Evolutionary conservation across 2,113 vertebrate species (phyloP), one percentile per base, ranked within the genome.

Genomic region (Pungitius pungitius): DNA sequence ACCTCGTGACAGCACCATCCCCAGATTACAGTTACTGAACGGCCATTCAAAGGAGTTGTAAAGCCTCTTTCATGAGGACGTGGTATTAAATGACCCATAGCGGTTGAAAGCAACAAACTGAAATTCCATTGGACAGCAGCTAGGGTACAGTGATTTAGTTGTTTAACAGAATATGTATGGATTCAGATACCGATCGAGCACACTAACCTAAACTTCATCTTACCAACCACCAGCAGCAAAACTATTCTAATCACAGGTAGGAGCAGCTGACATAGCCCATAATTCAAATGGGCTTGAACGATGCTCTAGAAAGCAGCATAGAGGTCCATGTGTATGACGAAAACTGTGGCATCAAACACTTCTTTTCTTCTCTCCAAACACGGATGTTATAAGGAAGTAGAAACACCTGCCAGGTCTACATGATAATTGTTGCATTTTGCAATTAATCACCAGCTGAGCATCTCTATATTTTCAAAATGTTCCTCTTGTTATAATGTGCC

Each of bases 271-370:
- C 70, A 63, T n/a, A n/a, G n/a, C n/a, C n/a, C n/a, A 33, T 62
- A 83, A 87, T 83, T 83, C 65, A 83, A 81, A 80, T 59, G 51
- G 60, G 55, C 27, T 30, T 39, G 62, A 77, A 83, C 75, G 80
- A 78, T 40, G 52, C 66, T 82, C 63, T 59, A 64, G 71, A 59
- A 70, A 27, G 65, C 76, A 72, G 56, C 71, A 68, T 69, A 85
- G 33, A 51, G 33, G 83, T 78, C 56, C 64, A 81, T 84, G 76
- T 87, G 83, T 79, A 83, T 87, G 73, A 85, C 69, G 47, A 78
- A 73, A 55, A 65, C 57, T 45, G 10, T 61, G 45, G 71, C 59
- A 66, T 78, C 77, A 78, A 76, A 72, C 73, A 86, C 76, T 64
- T 70, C 70, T 86, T 83, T 77, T 45, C 47, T 42, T 69, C 3